Percentiles rank a stretch among this genome's conserved stretches.
Evolutionary conservation across 2,797 vertebrate genomes (phyloP).

Genomic region (Vipera latastei): DNA sequence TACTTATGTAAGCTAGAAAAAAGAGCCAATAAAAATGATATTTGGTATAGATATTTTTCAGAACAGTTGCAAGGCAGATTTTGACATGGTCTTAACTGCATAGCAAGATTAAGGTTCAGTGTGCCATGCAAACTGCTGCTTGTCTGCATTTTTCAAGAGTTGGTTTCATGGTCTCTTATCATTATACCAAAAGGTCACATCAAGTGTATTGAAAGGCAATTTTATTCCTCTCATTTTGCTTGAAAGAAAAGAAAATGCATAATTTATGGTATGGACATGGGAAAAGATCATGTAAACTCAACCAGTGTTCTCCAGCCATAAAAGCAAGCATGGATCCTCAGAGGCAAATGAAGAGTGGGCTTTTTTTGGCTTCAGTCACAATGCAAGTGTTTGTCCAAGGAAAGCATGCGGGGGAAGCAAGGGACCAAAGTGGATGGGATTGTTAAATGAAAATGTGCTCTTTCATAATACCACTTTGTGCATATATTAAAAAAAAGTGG

Average conservation of each 20-base stretch:
- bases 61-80: neutral
- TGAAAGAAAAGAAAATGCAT: neutral
- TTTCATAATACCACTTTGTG: slow-evolving; percentile 66
- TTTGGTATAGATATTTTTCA: neutral
- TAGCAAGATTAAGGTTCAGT: neutral
- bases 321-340: slow-evolving; percentile 36
- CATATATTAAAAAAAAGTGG: neutral
- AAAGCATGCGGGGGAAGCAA: slow-evolving; percentile 54
- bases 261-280: neutral
- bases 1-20: neutral
- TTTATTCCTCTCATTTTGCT: neutral
- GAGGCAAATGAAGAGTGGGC: slow-evolving; percentile 50
- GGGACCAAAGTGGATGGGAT: slow-evolving; percentile 39
- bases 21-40: neutral
- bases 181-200: slow-evolving; percentile 50
- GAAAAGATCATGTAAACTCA: slow-evolving; percentile 49
- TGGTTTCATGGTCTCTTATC: slow-evolving; percentile 13
- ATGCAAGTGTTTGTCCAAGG: slow-evolving; percentile 59
- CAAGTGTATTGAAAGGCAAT: slow-evolving; percentile 43
- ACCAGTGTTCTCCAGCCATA: slow-evolving; percentile 55
- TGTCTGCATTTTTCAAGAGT: neutral
- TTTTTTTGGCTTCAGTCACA: slow-evolving; percentile 64
- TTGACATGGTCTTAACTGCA: neutral
- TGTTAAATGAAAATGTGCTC: slow-evolving; percentile 55
- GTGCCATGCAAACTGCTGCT: neutral